These are phyloP conservation scores for Abrostola triplasia DNA, from an alignment of 2,888 invertebrate genomes.

Conservation along the genomic window DNA sequence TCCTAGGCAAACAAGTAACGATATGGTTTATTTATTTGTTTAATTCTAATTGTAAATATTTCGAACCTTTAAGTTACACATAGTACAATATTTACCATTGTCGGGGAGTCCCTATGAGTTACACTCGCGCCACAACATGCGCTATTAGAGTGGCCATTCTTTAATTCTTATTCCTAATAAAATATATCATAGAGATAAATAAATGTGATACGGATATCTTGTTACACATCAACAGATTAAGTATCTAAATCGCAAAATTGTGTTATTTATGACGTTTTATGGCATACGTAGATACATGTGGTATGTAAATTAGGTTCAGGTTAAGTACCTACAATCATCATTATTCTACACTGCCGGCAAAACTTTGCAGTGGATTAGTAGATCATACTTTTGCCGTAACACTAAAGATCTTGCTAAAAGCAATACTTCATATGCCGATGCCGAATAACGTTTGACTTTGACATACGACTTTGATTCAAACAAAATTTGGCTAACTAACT, in stretches of 20 bases:
- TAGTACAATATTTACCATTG: conserved; percentile 12
- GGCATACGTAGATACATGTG: background rate
- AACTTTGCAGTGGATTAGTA: no score
- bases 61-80: background rate
- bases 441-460: no score
- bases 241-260: conserved; percentile 36
- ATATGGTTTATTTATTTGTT: background rate
- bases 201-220: conserved; percentile 46
- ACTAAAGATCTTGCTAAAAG: no score
- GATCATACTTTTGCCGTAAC: no score
- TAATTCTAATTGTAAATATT: background rate
- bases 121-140: conserved; percentile 47
- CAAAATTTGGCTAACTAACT: no score
- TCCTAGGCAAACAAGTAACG: conserved; percentile 43
- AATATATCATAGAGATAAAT: conserved; percentile 50
- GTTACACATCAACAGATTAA: conserved; percentile 41
- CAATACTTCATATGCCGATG: no score
- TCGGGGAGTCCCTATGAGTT: conserved; percentile 13
- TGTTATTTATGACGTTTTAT: conserved; percentile 16
- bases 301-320: background rate
- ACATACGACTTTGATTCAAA: no score
- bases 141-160: conserved; percentile 49
- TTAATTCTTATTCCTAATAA: conserved; percentile 28
- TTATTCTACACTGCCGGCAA: no score
- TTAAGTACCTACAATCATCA: background rate